Evolutionary conservation across 2,888 invertebrate species (phyloP).

Genomic region (Electrophaes corylata): DNA sequence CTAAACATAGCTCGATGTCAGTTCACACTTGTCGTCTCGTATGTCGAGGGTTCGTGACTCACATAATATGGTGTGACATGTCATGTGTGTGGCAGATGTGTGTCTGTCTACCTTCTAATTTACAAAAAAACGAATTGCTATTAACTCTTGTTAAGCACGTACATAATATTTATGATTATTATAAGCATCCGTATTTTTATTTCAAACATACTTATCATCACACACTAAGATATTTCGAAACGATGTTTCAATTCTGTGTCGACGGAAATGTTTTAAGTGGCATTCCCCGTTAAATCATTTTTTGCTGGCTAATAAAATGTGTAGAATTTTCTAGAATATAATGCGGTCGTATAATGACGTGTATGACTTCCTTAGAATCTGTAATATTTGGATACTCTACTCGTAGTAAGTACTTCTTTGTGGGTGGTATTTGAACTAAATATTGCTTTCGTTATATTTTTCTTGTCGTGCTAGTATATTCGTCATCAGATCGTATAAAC

Average conservation of each 20-base stretch:
- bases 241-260: slow-evolving; percentile 13
- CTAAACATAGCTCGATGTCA: slow-evolving; percentile 16
- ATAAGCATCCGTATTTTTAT: slow-evolving; percentile 33
- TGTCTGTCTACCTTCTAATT: slow-evolving; percentile 22
- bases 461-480: not conserved
- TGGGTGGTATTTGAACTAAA: not conserved
- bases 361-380: not conserved
- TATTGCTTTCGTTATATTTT: not conserved
- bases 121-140: slow-evolving; percentile 31
- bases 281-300: slow-evolving; percentile 4
- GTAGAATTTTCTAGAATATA: slow-evolving; percentile 9
- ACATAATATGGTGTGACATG: not conserved
- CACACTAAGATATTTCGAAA: slow-evolving; percentile 26
- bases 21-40: slow-evolving; percentile 20
- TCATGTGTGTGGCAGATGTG: slow-evolving; percentile 33
- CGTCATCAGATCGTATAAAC: too few relatives aligned
- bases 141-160: slow-evolving; percentile 31
- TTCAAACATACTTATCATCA: slow-evolving; percentile 29
- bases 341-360: slow-evolving; percentile 4
- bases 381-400: not conserved
- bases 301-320: slow-evolving; percentile 13
- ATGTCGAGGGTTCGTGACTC: slow-evolving; percentile 18
- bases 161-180: slow-evolving; percentile 21
- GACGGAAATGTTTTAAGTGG: slow-evolving; percentile 9
- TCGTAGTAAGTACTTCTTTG: too few relatives aligned